These are phyloP conservation scores for Hydrotaea diabolus DNA, from an alignment of 2,888 invertebrate genomes.

Conservation along the genomic window DNA sequence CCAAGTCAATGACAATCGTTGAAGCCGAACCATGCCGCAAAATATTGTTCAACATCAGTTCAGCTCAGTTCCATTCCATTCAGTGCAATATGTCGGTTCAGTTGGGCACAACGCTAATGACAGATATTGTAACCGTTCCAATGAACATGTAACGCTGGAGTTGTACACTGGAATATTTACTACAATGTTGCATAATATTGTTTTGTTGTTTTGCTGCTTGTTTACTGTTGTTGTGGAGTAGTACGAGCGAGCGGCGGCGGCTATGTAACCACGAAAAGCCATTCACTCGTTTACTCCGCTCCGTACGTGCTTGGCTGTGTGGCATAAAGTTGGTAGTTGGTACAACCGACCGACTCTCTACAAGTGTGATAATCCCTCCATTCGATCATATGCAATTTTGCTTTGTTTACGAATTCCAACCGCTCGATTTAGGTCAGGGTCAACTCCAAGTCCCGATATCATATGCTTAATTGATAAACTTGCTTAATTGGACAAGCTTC, in stretches of 20 bases:
- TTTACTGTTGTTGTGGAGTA: neutral
- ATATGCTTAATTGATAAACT: neutral
- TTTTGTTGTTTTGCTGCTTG: conserved; percentile 8
- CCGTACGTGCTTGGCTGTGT: neutral
- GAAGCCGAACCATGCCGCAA: conserved; percentile 44
- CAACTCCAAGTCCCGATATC: conserved; percentile 29
- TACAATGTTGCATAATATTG: conserved; percentile 60
- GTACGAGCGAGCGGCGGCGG: neutral
- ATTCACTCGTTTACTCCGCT: conserved; percentile 40
- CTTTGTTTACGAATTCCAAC: neutral
- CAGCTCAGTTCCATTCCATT: neutral
- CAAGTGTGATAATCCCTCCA: conserved; percentile 16
- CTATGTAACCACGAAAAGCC: conserved; percentile 35
- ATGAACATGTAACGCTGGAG: neutral
- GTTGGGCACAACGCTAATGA: neutral
- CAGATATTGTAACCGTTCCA: neutral
- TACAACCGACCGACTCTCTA: neutral
- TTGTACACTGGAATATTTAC: conserved; percentile 32
- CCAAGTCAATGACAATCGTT: conserved; percentile 55
- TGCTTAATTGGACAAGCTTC: conserved; percentile 2
- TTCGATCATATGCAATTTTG: conserved; percentile 6
- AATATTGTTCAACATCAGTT: neutral
- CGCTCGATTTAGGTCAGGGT: conserved; percentile 53
- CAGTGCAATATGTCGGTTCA: neutral
- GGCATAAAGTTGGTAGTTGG: conserved; percentile 18